Evolutionary conservation across 2,797 vertebrate species (phyloP).

Genomic region (Ctenochaetus hawaiiensis): DNA sequence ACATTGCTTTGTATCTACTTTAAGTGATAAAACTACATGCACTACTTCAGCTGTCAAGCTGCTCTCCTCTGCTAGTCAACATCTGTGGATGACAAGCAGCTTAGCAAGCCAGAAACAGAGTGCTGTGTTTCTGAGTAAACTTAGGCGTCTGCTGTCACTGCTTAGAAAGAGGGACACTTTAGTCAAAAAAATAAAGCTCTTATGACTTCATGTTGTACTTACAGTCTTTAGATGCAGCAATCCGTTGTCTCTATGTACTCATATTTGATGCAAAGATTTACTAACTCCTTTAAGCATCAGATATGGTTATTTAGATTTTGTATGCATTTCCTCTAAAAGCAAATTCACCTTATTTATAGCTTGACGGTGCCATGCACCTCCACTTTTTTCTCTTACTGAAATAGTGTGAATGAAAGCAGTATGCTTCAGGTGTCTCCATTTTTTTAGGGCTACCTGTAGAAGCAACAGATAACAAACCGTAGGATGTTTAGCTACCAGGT

Average conservation of each 20-base stretch:
- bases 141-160: constrained; percentile 42
- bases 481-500: constrained; percentile 1
- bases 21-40: constrained; percentile 61
- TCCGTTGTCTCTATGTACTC: background rate
- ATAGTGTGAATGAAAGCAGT: background rate
- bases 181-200: constrained; percentile 18
- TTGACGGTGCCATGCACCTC: background rate
- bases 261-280: background rate
- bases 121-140: constrained; percentile 54
- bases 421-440: background rate
- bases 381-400: constrained; percentile 1
- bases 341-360: background rate
- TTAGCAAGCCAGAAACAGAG: constrained; percentile 57
- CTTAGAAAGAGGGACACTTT: constrained; percentile 10
- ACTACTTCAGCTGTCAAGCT: constrained; percentile 67
- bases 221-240: constrained; percentile 9
- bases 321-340: background rate
- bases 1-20: constrained; percentile 64
- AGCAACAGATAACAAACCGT: background rate
- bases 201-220: constrained; percentile 3
- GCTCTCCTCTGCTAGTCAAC: constrained; percentile 62
- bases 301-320: background rate
- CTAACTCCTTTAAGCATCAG: background rate
- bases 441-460: constrained; percentile 5
- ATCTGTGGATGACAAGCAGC: constrained; percentile 67